Conservation (phyloP, 2,888 invertebrate species). For the Abscondita cerata region DNA sequence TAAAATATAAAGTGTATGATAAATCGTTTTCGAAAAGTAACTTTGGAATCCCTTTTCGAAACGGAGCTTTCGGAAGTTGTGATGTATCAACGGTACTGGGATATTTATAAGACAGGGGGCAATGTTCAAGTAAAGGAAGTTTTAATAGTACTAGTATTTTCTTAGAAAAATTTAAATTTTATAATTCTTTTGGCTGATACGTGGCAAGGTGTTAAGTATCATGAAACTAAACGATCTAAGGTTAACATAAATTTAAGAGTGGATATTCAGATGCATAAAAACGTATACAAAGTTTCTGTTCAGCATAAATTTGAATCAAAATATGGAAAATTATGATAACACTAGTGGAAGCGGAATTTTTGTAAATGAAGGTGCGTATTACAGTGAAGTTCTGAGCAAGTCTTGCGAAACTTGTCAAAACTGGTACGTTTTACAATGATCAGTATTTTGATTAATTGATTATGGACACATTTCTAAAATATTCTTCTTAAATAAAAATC, state of each 20-base stretch:
- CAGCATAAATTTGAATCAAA: too few species aligned
- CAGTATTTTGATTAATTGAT: too few species aligned
- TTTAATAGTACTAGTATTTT: not conserved
- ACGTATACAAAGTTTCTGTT: not conserved
- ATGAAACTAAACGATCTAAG: not conserved
- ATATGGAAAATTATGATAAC: too few species aligned
- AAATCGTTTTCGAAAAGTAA: not conserved
- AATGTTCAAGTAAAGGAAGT: not conserved
- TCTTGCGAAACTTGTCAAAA: not conserved
- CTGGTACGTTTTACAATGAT: not conserved
- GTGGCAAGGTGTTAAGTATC: constrained; percentile 1
- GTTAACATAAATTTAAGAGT: not conserved
- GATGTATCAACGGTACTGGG: too few species aligned
- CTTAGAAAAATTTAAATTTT: not conserved
- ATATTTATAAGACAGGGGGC: too few species aligned
- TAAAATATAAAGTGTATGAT: not conserved
- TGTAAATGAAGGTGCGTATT: not conserved
- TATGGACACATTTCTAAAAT: too few species aligned
- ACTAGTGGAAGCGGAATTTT: not conserved
- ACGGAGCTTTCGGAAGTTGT: not conserved
- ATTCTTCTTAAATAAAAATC: too few species aligned
- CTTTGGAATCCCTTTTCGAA: not conserved
- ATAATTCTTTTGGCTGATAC: not conserved
- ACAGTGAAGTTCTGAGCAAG: constrained; percentile 1
- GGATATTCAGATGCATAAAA: not conserved